Percentiles rank a stretch among this genome's conserved stretches.
phyloP scores from a whole-genome alignment of 2,888 invertebrate genomes.

The Octonoba sinensis region DNA sequence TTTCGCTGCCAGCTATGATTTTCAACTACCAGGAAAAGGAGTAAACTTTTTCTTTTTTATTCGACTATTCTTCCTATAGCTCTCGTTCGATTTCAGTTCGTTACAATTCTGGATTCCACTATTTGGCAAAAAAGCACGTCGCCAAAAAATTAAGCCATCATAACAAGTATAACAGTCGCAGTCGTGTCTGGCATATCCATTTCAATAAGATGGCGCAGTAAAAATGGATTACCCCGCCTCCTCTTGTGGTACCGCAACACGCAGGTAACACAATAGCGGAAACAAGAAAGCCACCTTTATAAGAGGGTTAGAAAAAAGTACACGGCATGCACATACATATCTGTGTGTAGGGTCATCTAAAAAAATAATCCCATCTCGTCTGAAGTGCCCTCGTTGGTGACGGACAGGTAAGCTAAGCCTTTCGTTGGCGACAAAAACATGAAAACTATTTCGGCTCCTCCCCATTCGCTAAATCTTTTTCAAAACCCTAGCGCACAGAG shows the following conservation, averaged over 20 bases:
- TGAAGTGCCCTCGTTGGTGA: constrained; percentile 5
- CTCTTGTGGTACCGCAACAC: constrained; percentile 30
- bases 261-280: constrained; percentile 10
- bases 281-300: neutral
- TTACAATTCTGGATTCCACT: no score
- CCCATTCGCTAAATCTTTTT: constrained; percentile 14
- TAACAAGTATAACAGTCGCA: neutral
- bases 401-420: constrained; percentile 31
- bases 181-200: constrained; percentile 27
- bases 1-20: no score
- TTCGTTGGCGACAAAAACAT: constrained; percentile 27
- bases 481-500: neutral
- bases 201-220: constrained; percentile 25
- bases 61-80: no score
- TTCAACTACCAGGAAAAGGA: no score
- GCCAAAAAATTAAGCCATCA: no score
- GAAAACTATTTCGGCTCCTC: constrained; percentile 11
- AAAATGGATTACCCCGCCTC: constrained; percentile 44
- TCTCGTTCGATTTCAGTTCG: no score
- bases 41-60: no score
- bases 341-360: constrained; percentile 32
- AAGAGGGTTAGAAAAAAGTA: constrained; percentile 4
- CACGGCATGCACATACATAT: neutral
- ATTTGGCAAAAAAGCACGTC: no score
- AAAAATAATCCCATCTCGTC: constrained; percentile 40